phyloP scores from a whole-genome alignment of 2,888 invertebrate genomes.

The Byasa hedistus region DNA sequence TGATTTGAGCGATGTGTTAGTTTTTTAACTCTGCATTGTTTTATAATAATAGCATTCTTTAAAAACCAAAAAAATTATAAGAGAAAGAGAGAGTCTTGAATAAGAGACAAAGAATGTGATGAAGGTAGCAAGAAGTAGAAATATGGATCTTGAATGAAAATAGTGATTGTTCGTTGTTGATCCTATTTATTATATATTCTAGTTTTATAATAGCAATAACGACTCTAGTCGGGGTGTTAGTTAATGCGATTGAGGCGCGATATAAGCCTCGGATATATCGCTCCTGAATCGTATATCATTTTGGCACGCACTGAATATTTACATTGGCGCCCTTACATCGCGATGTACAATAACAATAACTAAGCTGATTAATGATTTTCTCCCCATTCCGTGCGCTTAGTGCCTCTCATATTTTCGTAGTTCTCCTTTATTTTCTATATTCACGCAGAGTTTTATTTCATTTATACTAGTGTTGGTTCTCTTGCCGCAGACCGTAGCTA shows the following conservation, averaged over 20 bases:
- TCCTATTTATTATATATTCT: background rate
- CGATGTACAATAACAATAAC: constrained; percentile 15
- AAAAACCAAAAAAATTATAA: too few relatives aligned
- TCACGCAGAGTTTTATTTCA: background rate
- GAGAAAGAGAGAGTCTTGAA: too few relatives aligned
- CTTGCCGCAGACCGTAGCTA: too few relatives aligned
- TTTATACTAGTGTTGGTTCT: too few relatives aligned
- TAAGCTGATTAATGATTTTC: constrained; percentile 17
- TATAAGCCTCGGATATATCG: background rate
- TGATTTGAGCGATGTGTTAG: too few relatives aligned
- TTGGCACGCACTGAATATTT: constrained; percentile 13
- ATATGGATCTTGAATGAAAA: too few relatives aligned
- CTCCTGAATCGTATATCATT: background rate
- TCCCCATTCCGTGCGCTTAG: constrained; percentile 1
- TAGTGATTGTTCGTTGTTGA: too few relatives aligned
- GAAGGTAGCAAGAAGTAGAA: too few relatives aligned
- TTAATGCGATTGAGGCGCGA: background rate
- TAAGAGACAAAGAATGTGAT: too few relatives aligned
- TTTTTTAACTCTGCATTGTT: too few relatives aligned
- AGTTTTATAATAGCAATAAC: background rate
- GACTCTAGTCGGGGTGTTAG: background rate
- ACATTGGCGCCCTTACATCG: constrained; percentile 5
- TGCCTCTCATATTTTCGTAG: constrained; percentile 4
- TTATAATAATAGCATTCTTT: too few relatives aligned
- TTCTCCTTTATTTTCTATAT: background rate